phyloP scores from a whole-genome alignment of 2,888 invertebrate genomes.

The Teleogryllus oceanicus region DNA sequence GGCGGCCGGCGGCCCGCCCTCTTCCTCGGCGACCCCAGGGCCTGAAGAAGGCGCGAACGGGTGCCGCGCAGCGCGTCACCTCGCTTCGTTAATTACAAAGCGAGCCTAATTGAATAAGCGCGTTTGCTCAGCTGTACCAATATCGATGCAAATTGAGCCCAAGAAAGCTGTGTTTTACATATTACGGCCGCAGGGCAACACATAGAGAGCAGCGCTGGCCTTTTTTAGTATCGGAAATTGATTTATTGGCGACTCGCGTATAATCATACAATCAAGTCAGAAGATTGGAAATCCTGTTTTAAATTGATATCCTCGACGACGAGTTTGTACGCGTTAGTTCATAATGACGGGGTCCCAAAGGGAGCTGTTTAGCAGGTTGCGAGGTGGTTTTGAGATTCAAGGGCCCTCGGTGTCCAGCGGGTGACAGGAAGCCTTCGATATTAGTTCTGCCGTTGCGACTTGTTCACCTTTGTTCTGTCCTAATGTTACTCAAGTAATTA shows the following conservation, averaged over 20 bases:
- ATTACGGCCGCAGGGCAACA: not conserved
- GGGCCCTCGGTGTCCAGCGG: not conserved
- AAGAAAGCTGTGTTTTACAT: not conserved
- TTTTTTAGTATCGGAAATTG: slow-evolving; percentile 18
- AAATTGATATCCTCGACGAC: slow-evolving; percentile 7
- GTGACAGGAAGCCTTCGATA: not conserved
- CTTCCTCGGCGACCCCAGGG: no score
- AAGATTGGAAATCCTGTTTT: slow-evolving; percentile 18
- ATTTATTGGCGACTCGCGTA: slow-evolving; percentile 8
- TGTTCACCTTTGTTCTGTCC: no score
- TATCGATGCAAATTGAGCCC: slow-evolving; percentile 2
- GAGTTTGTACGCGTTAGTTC: not conserved
- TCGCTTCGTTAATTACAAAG: slow-evolving; percentile 18
- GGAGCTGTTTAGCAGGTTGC: not conserved
- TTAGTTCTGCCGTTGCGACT: no score
- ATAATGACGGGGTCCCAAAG: not conserved
- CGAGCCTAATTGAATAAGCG: not conserved
- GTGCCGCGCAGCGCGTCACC: not conserved
- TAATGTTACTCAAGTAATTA: no score
- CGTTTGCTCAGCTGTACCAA: slow-evolving; percentile 18
- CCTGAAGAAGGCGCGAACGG: no score
- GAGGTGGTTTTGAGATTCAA: not conserved
- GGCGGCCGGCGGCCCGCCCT: no score
- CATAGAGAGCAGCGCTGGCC: not conserved
- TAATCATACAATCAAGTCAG: slow-evolving; percentile 9